Base-by-base conservation (phyloP, 2,888 invertebrate genomes). In the Polymixis lichenea region DNA sequence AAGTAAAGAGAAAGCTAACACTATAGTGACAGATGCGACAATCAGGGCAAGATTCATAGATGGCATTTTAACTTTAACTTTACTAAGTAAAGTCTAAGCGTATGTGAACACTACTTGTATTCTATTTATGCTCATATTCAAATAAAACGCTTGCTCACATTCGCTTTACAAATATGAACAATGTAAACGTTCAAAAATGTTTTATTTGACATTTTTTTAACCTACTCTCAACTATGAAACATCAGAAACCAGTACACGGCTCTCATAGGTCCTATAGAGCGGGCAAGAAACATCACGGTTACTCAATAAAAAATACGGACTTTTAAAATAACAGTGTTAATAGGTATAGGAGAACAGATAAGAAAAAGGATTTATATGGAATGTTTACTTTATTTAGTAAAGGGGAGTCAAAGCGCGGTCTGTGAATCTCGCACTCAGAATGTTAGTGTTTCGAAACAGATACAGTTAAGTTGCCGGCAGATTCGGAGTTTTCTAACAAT, bases 391-490 rank as follows among this genome's bases (percentile, higher is more conserved):
- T 22, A 51, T 22, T 51, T 22, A 51, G 15, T 6, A 32, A 17
- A 51, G 11, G n/a, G n/a, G 38, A 67, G n/a, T 17, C 19, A 56
- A 38, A 13, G 38, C 1, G 51, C 51, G 55, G 55, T 67, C 55
- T 74, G 43, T 67, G 38, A 67, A 55, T 67, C 19, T 38, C 19
- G 67, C 13, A 2, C 67, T 80, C 80, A 77, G 69, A 80, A 81
- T 71, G 86, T 82, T 51, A 65, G 77, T 46, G 69, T 82, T 80
- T 81, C 78, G 77, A 79, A 83, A 87, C 61, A 79, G 83, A 80
- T 80, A 88, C 87, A 86, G 82, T 87, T 87, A 85, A 72, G 76
- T 82, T 83, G 81, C 76, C 77, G 65, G 78, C 77, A 84, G 79
- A 82, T 82, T 82, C 78, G 64, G 49, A 81, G 73, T 77, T 85